Evolutionary conservation across 2,113 vertebrate genomes (phyloP), one percentile per base, ranked within the genome.

Genomic region (Odontophorus gujanensis): DNA sequence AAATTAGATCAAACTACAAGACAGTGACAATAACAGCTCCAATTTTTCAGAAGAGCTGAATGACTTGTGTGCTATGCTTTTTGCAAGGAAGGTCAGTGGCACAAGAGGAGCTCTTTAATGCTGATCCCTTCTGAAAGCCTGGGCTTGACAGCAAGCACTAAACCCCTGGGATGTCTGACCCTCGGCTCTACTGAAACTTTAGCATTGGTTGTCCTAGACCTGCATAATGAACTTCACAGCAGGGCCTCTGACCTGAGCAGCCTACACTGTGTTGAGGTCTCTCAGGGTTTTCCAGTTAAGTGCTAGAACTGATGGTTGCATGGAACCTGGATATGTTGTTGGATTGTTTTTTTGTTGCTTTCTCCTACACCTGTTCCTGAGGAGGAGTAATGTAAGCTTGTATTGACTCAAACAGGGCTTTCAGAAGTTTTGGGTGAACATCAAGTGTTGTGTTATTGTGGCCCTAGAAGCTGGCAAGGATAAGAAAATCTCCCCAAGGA

Each of bases 1-100:
- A 87, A 96, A 95, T 92, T 91, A 87, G 96, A 97, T 95, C 91
- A 92, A 91, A 95, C 82, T 53, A 55, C 87, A 89, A 87, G 85
- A 91, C 87, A 81, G 81, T 89, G 85, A 91, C 92, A 89, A 57
- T 74, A 95, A 66, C 84, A 71, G 89, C 78, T 82, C 61, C 11
- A 59, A 36, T 40, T 63, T 77, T 83, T 87, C 47, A 48, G 72
- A 93, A 68, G 63, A 67, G 65, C 50, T 85, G 59, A 82, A 45
- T 89, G 81, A 90, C 68, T 87, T 59, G 59, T 85, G 55, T 51
- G 20, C 87, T 72, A 51, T n/a, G 69, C 67, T 81, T 91, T 67
- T 57, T 65, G 47, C 75, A 89, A 59, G 91, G 45, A 42, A 50
- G 43, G 80, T 83, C 72, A 89, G 77, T 80, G 89, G 87, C 79